Conservation (phyloP, 1,140 invertebrate genomes). For the Procambarus clarkii region DNA sequence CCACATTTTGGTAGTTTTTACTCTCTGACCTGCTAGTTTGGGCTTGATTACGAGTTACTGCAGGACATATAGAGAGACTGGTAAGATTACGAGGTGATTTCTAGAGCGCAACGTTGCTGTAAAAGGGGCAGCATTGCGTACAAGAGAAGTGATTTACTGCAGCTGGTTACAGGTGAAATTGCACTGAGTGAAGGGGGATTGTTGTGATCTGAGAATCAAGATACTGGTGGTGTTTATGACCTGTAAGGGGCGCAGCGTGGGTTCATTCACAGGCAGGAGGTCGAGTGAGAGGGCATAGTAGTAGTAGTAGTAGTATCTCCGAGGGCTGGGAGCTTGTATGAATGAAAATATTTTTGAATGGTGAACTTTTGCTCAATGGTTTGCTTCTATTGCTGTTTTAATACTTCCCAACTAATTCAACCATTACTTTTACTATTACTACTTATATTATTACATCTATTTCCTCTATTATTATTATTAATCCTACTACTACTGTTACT, state of each 20-base stretch:
- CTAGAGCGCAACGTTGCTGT: not conserved
- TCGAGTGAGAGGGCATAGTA: not conserved
- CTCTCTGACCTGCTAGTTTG: not conserved
- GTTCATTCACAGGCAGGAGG: not conserved
- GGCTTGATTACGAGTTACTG: not conserved
- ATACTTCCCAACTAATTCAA: not conserved
- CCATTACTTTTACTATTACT: too few species aligned
- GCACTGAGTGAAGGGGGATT: conserved; percentile 5
- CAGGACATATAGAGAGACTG: not conserved
- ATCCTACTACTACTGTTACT: too few species aligned
- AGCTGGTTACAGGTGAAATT: not conserved
- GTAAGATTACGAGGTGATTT: not conserved
- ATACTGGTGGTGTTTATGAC: not conserved
- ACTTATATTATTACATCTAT: too few species aligned
- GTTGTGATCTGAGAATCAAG: conserved; percentile 4
- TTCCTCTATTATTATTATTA: too few species aligned
- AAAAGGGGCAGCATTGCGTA: too few species aligned
- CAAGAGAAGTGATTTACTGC: conserved; percentile 2
- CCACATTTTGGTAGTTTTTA: not conserved
- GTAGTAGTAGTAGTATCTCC: not conserved
- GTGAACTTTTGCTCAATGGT: not conserved
- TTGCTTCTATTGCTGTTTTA: not conserved
- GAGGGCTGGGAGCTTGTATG: too few species aligned
- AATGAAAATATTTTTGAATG: too few species aligned
- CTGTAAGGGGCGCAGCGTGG: not conserved